Evolutionary conservation across 2,797 vertebrate genomes (phyloP).

Genomic region (Microctenopoma stevenorrisi): DNA sequence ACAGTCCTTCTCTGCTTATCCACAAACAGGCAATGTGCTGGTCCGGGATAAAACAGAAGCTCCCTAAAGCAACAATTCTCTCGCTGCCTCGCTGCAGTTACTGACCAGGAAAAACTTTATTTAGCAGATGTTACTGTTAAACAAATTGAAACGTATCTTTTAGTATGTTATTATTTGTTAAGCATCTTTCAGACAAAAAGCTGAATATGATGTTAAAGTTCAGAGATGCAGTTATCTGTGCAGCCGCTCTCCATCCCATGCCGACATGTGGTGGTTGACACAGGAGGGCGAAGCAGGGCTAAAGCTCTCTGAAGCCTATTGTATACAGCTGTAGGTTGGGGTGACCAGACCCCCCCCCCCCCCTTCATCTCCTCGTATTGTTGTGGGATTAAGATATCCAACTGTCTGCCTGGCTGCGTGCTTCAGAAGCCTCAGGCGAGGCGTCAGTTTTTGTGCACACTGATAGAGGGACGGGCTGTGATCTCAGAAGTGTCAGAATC

Average conservation of each 20-base stretch:
- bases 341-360: constrained; percentile 26
- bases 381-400: constrained; percentile 78
- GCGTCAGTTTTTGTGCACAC: constrained; percentile 11
- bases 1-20: constrained; percentile 33
- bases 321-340: constrained; percentile 57
- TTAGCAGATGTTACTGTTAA: too few species aligned
- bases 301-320: constrained; percentile 53
- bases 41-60: constrained; percentile 63
- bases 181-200: too few species aligned
- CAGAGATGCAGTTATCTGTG: neutral
- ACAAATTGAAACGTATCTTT: too few species aligned
- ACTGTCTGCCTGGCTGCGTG: constrained; percentile 60
- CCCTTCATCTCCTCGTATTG: constrained; percentile 57
- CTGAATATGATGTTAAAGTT: neutral
- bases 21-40: neutral
- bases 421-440: constrained; percentile 60
- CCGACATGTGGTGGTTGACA: constrained; percentile 24
- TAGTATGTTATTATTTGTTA: too few species aligned
- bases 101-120: neutral
- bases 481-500: constrained; percentile 52
- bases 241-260: neutral
- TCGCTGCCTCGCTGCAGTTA: neutral
- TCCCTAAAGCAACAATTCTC: constrained; percentile 14
- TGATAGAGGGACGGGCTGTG: neutral
- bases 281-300: constrained; percentile 30